Evolutionary conservation across 2,113 vertebrate genomes (phyloP).

Genomic region (Hyperoodon ampullatus): DNA sequence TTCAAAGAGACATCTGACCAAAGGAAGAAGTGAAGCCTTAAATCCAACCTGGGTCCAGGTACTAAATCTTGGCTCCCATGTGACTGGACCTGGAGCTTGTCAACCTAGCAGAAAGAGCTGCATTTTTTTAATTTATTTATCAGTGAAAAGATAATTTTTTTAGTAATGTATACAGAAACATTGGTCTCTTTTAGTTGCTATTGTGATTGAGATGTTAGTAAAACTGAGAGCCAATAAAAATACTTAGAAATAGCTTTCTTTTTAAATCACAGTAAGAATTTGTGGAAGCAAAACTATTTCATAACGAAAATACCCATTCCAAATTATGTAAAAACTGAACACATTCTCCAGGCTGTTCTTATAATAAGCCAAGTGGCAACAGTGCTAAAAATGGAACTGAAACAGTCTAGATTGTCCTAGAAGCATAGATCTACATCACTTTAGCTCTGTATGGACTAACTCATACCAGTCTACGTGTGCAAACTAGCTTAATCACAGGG

Average conservation of each 20-base stretch:
- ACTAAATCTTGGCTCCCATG: fast-evolving
- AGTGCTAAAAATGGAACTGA: neutral
- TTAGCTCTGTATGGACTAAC: neutral
- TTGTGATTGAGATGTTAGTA: neutral
- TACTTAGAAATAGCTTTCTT: neutral
- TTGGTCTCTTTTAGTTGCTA: neutral
- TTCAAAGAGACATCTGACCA: neutral
- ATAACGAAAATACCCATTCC: neutral
- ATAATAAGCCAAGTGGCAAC: neutral
- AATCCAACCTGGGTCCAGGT: neutral
- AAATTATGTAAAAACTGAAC: neutral
- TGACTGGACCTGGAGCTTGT: neutral
- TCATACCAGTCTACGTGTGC: neutral
- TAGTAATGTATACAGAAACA: neutral
- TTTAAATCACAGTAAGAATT: neutral
- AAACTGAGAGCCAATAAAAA: neutral
- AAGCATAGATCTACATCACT: neutral
- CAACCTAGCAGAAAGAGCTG: neutral
- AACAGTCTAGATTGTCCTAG: neutral
- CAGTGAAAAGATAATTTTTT: neutral
- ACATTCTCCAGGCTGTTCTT: neutral
- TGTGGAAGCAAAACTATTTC: neutral
- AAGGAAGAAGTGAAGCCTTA: neutral
- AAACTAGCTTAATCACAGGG: neutral
- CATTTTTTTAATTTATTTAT: neutral